Percentiles rank a stretch among this genome's conserved stretches.
Conservation (phyloP, 1,140 invertebrate species). For the Oryctes rhinoceros region DNA sequence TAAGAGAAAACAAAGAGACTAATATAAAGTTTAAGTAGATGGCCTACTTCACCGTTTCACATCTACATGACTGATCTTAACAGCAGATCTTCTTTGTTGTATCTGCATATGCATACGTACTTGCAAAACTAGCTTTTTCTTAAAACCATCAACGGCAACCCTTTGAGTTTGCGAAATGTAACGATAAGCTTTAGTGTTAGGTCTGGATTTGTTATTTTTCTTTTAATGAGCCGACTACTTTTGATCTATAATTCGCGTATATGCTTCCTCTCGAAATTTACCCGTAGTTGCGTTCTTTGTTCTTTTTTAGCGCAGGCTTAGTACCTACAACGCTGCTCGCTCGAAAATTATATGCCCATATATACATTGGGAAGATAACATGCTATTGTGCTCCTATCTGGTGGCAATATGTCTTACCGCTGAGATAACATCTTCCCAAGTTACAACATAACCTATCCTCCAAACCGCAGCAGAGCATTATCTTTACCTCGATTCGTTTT, state of each 20-base stretch:
- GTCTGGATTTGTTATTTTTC: too few species aligned
- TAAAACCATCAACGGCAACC: not conserved
- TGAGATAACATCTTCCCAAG: slow-evolving; percentile 55
- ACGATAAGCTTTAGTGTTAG: too few species aligned
- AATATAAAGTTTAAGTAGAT: slow-evolving; percentile 11
- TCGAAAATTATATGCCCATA: slow-evolving; percentile 43
- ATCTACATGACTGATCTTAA: slow-evolving; percentile 4
- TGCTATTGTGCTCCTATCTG: slow-evolving; percentile 58
- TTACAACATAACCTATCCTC: slow-evolving; percentile 54
- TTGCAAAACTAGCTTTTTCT: slow-evolving; percentile 1
- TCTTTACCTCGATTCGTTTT: not conserved
- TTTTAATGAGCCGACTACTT: too few species aligned
- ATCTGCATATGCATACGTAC: not conserved
- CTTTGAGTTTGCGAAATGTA: too few species aligned
- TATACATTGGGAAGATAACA: slow-evolving; percentile 55
- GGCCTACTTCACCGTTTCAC: not conserved
- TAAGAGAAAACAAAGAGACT: not conserved
- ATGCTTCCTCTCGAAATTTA: too few species aligned
- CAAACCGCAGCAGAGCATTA: not conserved
- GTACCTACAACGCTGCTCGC: not conserved
- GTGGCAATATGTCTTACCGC: slow-evolving; percentile 58
- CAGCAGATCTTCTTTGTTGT: not conserved
- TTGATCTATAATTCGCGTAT: too few species aligned
- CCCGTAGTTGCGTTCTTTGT: not conserved
- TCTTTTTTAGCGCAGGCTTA: not conserved